A percentile compares a stretch with the other conserved stretches of the same genome.
Conservation (phyloP, 2,113 vertebrate species). For the Leucopternis melanops region DNA sequence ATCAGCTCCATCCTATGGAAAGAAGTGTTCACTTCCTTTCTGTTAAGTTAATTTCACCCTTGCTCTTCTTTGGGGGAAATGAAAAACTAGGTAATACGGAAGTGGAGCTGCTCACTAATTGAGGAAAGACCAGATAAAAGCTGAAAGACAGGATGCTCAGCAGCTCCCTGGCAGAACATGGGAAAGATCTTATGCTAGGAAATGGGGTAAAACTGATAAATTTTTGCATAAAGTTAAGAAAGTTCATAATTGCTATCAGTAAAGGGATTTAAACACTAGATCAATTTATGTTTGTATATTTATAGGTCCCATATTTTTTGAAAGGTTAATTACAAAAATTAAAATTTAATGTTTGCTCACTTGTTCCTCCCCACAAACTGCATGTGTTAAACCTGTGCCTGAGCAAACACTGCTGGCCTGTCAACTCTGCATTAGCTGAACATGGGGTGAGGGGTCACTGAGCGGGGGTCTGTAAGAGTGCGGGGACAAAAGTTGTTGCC, state of each 20-base stretch:
- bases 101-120: not conserved
- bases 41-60: not conserved
- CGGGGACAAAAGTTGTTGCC: not conserved
- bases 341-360: constrained; percentile 29
- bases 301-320: not conserved
- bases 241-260: not conserved
- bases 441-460: not conserved
- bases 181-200: not conserved
- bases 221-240: not conserved
- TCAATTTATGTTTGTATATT: not conserved
- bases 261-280: not conserved
- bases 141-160: not conserved
- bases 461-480: not conserved
- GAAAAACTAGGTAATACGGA: not conserved
- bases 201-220: not conserved
- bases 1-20: not conserved
- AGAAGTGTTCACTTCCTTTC: not conserved
- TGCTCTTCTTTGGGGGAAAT: not conserved
- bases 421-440: not conserved
- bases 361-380: constrained; percentile 22
- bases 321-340: constrained; percentile 32
- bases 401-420: not conserved
- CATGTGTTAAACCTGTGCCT: not conserved
- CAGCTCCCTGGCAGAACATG: not conserved
- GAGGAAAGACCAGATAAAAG: not conserved